Evolutionary conservation across 2,797 vertebrate genomes (phyloP), one percentile per base, ranked within the genome.

Genomic region (Neosalanx taihuensis): DNA sequence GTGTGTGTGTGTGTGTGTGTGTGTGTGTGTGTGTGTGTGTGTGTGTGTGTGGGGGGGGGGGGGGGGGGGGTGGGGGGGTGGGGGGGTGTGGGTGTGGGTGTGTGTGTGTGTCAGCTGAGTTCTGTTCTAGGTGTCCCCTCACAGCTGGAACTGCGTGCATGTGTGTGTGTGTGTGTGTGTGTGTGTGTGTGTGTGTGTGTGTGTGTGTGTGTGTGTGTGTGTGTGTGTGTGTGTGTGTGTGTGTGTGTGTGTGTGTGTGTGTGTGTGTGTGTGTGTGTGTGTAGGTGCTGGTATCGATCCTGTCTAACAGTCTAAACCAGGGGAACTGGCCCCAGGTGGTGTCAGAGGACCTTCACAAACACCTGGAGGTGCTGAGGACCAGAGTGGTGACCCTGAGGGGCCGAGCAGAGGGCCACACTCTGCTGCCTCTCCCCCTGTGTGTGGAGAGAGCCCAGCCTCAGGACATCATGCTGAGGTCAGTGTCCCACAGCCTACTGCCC

Each of bases 271-370:
- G 23, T 69, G 74, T 80, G 59, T 73, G 20, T 4, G 71, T 67
- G 26, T 69, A 94, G 89, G 88, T 93, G 80, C 78, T 93, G 15
- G 81, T 93, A 67, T 80, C 86, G 7, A 81, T 93, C 72, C 73
- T 95, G 67, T 92, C 92, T 67, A 93, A 83, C 53, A 85, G 89
- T 41, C 86, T 91, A 73, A 91, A 90, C 85, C 92, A 90, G 0
- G 66, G 81, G 35, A 88, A 83, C 53, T 95, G 92, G 91, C 91
- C 91, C 0, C 85, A 77, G 7, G 78, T 87, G 37, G 84, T 92
- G 60, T 77, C 87, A 10, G 89, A 92, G 76, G 90, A 94, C 84
- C 74, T 92, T 64, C 88, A 86, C 64, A 82, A 74, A 7, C 83
- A 88, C 69, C 74, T 86, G 61, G 91, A 93, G 84, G 90, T 85